A percentile compares a stretch with the other conserved stretches of the same genome.
Conservation (phyloP, 2,113 vertebrate genomes). For the Cariama cristata region DNA sequence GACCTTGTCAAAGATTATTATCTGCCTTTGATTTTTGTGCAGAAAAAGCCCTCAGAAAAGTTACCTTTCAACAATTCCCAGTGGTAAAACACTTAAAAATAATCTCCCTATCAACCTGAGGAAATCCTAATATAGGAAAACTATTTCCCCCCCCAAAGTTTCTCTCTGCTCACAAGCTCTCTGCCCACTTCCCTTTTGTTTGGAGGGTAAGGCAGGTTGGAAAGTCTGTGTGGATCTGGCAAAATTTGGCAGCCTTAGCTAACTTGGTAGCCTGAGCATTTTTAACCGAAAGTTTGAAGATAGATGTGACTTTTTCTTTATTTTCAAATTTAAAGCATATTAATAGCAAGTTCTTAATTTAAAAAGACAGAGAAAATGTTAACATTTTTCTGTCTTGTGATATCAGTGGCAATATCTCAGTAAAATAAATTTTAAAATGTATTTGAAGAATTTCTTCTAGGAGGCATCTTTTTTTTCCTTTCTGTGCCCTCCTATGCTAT, state of each 20-base stretch:
- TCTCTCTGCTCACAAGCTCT: background rate
- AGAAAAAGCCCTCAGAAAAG: background rate
- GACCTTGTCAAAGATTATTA: background rate
- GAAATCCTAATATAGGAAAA: background rate
- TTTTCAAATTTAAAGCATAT: background rate
- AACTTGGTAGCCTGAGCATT: background rate
- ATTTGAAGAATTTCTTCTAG: background rate
- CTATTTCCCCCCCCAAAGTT: accelerated
- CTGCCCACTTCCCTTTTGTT: background rate
- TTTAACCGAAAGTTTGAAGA: background rate
- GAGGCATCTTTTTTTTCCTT: background rate
- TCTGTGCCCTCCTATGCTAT: accelerated
- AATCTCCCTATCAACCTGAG: background rate
- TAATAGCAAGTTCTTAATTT: background rate
- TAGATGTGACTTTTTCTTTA: background rate
- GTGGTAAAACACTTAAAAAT: background rate
- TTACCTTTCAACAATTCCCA: background rate
- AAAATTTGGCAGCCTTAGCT: background rate
- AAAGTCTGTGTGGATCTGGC: background rate
- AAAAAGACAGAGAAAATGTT: background rate
- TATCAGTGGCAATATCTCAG: background rate
- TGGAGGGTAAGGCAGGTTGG: background rate
- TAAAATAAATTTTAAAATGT: background rate
- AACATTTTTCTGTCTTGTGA: background rate
- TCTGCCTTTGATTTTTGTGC: background rate